phyloP scores from a whole-genome alignment of 2,888 invertebrate species.

The Phlogophora meticulosa region DNA sequence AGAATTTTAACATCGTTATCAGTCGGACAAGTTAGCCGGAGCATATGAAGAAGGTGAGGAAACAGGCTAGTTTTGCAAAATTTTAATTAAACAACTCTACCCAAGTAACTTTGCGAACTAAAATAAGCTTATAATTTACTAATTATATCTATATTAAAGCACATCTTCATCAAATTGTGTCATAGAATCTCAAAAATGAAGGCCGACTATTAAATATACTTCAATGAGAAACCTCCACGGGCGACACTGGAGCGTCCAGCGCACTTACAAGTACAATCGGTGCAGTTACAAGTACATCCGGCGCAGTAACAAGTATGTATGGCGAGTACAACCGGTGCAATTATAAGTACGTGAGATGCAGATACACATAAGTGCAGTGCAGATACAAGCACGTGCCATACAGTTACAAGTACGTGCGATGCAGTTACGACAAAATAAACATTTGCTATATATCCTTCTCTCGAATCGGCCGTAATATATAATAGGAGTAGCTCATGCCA shows the following conservation, averaged over 20 bases:
- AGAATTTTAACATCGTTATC: not conserved
- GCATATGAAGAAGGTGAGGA: not conserved
- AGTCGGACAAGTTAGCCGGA: not conserved
- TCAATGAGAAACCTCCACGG: no score
- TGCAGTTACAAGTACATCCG: slow-evolving; percentile 6
- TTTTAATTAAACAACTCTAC: no score
- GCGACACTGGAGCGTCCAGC: no score
- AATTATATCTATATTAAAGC: no score
- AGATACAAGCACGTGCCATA: slow-evolving; percentile 5
- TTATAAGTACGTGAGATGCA: slow-evolving; percentile 16
- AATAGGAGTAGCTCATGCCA: no score
- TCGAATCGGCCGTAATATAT: no score
- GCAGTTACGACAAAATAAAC: slow-evolving; percentile 1
- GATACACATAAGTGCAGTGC: not conserved
- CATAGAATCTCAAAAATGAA: no score
- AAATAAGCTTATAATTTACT: not conserved
- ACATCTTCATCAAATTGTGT: no score
- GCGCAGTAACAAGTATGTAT: slow-evolving; percentile 13
- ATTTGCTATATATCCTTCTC: slow-evolving; percentile 2
- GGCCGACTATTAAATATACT: no score
- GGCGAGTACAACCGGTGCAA: no score
- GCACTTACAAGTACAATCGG: no score
- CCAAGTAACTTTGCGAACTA: not conserved
- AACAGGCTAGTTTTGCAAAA: not conserved
- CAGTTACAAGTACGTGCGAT: slow-evolving; percentile 19